Evolutionary conservation across 2,888 invertebrate genomes (phyloP).

Genomic region (Watsonalla binaria): DNA sequence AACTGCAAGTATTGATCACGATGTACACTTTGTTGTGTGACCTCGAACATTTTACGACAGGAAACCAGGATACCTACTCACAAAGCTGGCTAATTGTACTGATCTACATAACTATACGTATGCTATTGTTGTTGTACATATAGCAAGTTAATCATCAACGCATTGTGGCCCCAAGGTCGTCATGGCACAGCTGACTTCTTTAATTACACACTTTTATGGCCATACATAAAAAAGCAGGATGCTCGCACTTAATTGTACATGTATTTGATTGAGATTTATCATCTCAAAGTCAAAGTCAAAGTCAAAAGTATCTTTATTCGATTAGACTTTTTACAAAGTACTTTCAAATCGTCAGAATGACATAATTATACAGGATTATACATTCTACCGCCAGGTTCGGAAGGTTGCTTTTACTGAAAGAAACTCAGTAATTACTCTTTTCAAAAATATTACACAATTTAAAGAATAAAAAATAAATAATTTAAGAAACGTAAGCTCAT

Average conservation of each 20-base stretch:
- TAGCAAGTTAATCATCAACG: slow-evolving; percentile 42
- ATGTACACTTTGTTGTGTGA: slow-evolving; percentile 52
- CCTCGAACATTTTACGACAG: slow-evolving; percentile 69
- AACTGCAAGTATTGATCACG: slow-evolving; percentile 54
- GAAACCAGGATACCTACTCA: slow-evolving; percentile 57
- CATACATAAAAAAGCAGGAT: not conserved
- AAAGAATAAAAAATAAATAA: too few species aligned
- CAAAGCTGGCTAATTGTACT: slow-evolving; percentile 59
- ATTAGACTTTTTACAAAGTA: too few species aligned
- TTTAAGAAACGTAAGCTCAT: too few species aligned
- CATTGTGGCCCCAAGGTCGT: slow-evolving; percentile 14
- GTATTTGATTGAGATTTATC: not conserved
- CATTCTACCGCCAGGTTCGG: too few species aligned
- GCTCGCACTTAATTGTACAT: not conserved
- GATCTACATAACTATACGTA: slow-evolving; percentile 12
- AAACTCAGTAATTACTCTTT: too few species aligned
- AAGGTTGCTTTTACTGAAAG: too few species aligned
- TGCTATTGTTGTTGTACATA: slow-evolving; percentile 18
- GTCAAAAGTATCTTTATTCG: too few species aligned
- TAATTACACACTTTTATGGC: not conserved
- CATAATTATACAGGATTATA: too few species aligned
- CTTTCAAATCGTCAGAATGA: too few species aligned
- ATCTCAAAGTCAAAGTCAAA: not conserved
- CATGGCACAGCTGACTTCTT: not conserved
- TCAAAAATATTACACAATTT: too few species aligned